A percentile compares a stretch with the other conserved stretches of the same genome.
Conservation (phyloP, 2,888 invertebrate genomes). For the Nomada lathburiana region DNA sequence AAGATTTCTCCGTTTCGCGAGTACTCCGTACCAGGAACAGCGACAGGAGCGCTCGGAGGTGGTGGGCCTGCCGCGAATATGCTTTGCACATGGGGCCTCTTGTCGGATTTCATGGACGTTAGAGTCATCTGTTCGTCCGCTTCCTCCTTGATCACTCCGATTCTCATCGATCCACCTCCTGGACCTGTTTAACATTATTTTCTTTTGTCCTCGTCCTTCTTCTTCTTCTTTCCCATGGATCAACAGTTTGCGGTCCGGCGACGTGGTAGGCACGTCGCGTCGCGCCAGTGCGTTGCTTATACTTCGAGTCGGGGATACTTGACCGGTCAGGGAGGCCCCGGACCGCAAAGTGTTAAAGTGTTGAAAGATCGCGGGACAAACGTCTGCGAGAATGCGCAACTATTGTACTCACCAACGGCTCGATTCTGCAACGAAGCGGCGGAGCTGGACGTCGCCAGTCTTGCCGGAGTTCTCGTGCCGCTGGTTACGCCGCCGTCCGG, state of each 20-base stretch:
- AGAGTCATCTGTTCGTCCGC: slow-evolving; percentile 93
- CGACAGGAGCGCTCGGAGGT: slow-evolving; percentile 87
- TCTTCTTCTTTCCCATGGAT: too few species aligned
- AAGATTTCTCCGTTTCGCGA: slow-evolving; percentile 73
- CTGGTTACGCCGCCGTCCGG: slow-evolving; percentile 81
- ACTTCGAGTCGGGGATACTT: too few species aligned
- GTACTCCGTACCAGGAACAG: slow-evolving; percentile 85
- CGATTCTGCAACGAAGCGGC: slow-evolving; percentile 77
- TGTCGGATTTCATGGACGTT: slow-evolving; percentile 88
- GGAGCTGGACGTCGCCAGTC: slow-evolving; percentile 81
- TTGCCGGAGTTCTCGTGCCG: slow-evolving; percentile 85
- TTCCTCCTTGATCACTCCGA: slow-evolving; percentile 84
- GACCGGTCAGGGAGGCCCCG: too few species aligned
- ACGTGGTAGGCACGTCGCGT: too few species aligned
- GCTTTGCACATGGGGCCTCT: slow-evolving; percentile 80
- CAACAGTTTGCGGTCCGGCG: too few species aligned
- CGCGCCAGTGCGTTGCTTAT: too few species aligned
- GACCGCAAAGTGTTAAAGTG: background rate
- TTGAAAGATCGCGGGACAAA: background rate
- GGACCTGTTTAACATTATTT: background rate
- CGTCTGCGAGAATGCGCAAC: too few species aligned
- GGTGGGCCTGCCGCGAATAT: slow-evolving; percentile 85
- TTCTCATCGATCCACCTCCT: slow-evolving; percentile 78
- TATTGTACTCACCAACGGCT: slow-evolving; percentile 41
- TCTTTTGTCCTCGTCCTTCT: too few species aligned